Conservation (phyloP, 2,113 vertebrate species). For the Microtus ochrogaster region DNA sequence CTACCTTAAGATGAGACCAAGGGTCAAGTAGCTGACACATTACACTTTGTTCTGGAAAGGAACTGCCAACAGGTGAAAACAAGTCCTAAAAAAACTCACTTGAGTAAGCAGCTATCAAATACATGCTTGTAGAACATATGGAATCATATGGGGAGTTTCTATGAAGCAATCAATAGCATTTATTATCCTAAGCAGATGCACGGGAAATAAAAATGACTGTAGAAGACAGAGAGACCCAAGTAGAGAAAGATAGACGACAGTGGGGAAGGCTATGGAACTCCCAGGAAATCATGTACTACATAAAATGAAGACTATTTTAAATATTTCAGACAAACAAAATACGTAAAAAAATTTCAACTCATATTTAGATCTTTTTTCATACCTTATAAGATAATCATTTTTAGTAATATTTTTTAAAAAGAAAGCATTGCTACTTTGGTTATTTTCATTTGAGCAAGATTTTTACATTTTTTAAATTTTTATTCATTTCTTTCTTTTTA, state of each 20-base stretch:
- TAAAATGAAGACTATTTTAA: constrained; percentile 4
- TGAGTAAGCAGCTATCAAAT: constrained; percentile 43
- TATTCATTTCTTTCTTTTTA: not conserved
- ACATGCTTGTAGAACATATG: not conserved
- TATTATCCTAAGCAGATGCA: constrained; percentile 19
- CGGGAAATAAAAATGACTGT: not conserved
- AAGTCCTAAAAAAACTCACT: not conserved
- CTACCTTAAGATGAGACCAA: constrained; percentile 34
- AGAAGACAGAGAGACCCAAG: not conserved
- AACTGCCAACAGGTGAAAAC: constrained; percentile 54
- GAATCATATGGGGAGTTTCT: constrained; percentile 3
- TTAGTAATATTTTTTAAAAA: not conserved
- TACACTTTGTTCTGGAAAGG: constrained; percentile 19
- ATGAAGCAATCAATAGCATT: constrained; percentile 32
- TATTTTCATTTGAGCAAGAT: constrained; percentile 19
- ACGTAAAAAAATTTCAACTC: not conserved
- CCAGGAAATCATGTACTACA: not conserved
- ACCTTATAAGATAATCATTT: constrained; percentile 11
- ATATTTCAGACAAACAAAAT: not conserved
- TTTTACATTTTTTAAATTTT: not conserved
- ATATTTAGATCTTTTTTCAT: not conserved
- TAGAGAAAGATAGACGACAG: not conserved
- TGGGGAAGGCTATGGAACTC: not conserved
- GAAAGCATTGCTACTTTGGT: not conserved
- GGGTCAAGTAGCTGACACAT: not conserved